Conservation (phyloP, 2,888 invertebrate genomes). For the Cheilosia grossa region DNA sequence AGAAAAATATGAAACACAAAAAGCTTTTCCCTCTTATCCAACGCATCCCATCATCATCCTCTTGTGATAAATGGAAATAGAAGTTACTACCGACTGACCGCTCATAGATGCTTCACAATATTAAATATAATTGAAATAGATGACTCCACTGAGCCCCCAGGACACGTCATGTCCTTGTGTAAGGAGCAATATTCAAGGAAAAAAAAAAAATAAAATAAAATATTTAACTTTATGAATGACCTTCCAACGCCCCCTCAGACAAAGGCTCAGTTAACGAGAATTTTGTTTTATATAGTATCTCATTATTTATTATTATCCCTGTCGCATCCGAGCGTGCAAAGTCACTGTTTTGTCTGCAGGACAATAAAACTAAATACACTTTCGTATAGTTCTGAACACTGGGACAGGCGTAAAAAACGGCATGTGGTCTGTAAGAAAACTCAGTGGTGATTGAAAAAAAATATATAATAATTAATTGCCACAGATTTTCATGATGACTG, state of each 20-base stretch:
- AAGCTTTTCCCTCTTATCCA: slow-evolving; percentile 63
- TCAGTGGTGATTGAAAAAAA: slow-evolving; percentile 11
- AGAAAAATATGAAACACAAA: slow-evolving; percentile 72
- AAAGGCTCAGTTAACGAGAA: slow-evolving; percentile 66
- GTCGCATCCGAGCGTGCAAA: slow-evolving; percentile 38
- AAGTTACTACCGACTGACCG: slow-evolving; percentile 51
- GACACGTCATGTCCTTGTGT: slow-evolving; percentile 38
- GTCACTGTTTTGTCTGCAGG: slow-evolving; percentile 29
- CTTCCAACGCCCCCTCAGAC: slow-evolving; percentile 1
- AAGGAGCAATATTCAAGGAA: not conserved
- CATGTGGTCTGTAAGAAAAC: slow-evolving; percentile 58
- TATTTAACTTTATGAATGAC: slow-evolving; percentile 74
- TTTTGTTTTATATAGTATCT: slow-evolving; percentile 71
- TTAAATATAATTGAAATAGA: slow-evolving; percentile 74
- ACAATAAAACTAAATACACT: slow-evolving; percentile 30
- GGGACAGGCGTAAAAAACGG: slow-evolving; percentile 58
- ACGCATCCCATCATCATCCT: slow-evolving; percentile 18
- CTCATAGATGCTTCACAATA: slow-evolving; percentile 64
- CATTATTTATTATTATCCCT: slow-evolving; percentile 74
- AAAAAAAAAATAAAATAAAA: slow-evolving; percentile 42
- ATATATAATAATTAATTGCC: slow-evolving; percentile 69
- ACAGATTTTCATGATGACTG: slow-evolving; percentile 71
- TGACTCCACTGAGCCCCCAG: slow-evolving; percentile 49
- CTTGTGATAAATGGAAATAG: slow-evolving; percentile 63
- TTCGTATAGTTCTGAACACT: not conserved